phyloP scores from a whole-genome alignment of 53 echinoderm and acorn worm species.

The Holothuria leucospilota region DNA sequence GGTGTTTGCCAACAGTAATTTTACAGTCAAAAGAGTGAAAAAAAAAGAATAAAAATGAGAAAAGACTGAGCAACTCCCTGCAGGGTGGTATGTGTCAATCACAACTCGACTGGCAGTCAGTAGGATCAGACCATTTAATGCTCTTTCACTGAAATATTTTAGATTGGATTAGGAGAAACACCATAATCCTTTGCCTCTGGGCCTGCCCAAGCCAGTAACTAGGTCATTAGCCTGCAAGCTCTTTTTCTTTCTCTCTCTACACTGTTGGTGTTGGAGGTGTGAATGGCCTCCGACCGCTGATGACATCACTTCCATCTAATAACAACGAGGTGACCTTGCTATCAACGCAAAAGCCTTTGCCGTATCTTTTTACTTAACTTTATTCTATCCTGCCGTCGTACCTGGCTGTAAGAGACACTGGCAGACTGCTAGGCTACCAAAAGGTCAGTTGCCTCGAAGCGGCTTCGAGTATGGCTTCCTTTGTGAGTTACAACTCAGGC shows the following conservation, averaged over 20 bases:
- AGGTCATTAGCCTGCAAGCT: constrained; percentile 39
- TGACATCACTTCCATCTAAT: constrained; percentile 18
- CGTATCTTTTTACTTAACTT: not conserved
- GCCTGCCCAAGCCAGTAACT: constrained; percentile 16
- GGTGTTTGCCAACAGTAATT: too few species aligned
- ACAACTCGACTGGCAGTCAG: constrained; percentile 14
- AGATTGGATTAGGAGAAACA: constrained; percentile 42
- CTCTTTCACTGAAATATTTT: constrained; percentile 41
- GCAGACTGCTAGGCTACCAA: constrained; percentile 24
- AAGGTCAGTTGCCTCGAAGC: constrained; percentile 14
- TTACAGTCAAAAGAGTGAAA: too few species aligned
- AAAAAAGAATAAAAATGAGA: too few species aligned
- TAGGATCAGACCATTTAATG: constrained; percentile 19
- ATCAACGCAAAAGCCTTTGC: not conserved
- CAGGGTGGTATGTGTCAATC: constrained; percentile 37
- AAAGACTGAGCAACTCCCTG: constrained; percentile 4
- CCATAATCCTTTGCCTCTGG: constrained; percentile 43
- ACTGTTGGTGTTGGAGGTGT: constrained; percentile 20
- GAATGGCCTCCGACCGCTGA: constrained; percentile 33
- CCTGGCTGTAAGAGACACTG: not conserved
- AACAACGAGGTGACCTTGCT: constrained; percentile 23
- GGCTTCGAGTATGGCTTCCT: not conserved
- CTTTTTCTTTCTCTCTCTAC: not conserved
- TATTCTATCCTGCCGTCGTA: not conserved
- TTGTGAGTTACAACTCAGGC: constrained; percentile 8